Conservation (phyloP, 1,140 invertebrate species). For the Brachionus manjavacas region DNA sequence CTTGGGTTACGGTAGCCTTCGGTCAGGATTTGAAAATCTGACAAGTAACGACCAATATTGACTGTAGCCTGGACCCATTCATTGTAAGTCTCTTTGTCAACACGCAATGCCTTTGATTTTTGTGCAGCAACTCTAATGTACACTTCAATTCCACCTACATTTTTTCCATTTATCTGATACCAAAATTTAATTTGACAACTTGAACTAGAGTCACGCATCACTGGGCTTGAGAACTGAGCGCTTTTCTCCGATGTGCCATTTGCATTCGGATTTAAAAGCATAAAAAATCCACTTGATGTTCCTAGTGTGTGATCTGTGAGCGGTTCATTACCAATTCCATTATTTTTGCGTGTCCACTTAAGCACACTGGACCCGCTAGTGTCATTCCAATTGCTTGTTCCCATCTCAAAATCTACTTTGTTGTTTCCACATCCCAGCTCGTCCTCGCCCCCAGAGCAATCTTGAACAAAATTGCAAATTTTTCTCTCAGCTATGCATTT, state of each 20-base stretch:
- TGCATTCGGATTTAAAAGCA: slow-evolving; percentile 34
- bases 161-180: slow-evolving; percentile 47
- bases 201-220: slow-evolving; percentile 23
- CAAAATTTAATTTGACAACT: slow-evolving; percentile 44
- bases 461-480: slow-evolving; percentile 51
- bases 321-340: slow-evolving; percentile 2
- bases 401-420: slow-evolving; percentile 46
- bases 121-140: slow-evolving; percentile 42
- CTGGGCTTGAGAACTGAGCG: slow-evolving; percentile 41
- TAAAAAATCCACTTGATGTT: slow-evolving; percentile 43
- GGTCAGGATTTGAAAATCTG: neutral
- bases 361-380: slow-evolving; percentile 12
- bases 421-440: slow-evolving; percentile 48
- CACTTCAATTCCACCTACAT: slow-evolving; percentile 46
- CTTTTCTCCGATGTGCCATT: neutral
- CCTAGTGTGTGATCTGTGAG: slow-evolving; percentile 45
- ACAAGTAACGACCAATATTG: slow-evolving; percentile 44
- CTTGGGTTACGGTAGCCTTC: neutral
- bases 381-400: slow-evolving; percentile 43
- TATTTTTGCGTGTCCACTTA: slow-evolving; percentile 28
- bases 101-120: slow-evolving; percentile 8
- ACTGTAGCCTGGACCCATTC: slow-evolving; percentile 49
- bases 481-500: slow-evolving; percentile 46
- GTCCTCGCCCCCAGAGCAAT: slow-evolving; percentile 51
- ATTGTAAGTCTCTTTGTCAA: slow-evolving; percentile 44